Evolutionary conservation across 1,140 invertebrate species (phyloP), one percentile per base, ranked within the genome.

Genomic region (Lasaia peninsularis): DNA sequence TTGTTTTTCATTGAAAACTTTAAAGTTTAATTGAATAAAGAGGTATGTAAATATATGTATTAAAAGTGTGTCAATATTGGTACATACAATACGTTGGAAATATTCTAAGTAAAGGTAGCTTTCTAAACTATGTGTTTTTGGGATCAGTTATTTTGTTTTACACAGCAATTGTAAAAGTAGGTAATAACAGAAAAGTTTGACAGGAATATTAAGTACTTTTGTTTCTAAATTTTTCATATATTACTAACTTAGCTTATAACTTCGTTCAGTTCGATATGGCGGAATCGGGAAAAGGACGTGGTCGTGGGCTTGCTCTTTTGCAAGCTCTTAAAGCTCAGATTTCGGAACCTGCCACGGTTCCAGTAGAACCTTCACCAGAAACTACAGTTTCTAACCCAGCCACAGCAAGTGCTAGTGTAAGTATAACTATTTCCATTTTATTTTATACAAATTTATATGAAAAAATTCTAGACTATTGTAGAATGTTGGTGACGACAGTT

Each of bases 271-370:
- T 51, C 37, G 62, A 28, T 28, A 80, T 80, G 77, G 66, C 70
- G 34, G 81, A 85, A 12, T 62, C 58, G 21, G 62, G 62, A 11
- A 84, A 64, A 57, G 84, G 84, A 52, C 72, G 81, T 11, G 84
- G 84, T 16, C 73, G 84, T 7, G 81, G 81, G 44, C 51, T 84
- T n/a, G 72, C 80, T n/a, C 62, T 84, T 48, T 62, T 87, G 0
- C 62, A 80, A 54, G 77, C 78, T n/a, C 53, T 86, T 14, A 80
- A 76, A 58, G 59, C 72, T 1, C 78, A 79, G 35, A 63, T 60
- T 50, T 56, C 56, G 35, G 69, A 71, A 14, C 65, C 71, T 12
- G 54, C 63, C 8, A 58, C 67, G 48, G 18, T 59, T 10, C 70
- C 74, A 16, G 64, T 71, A 11, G 67, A 66, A 12, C 28, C 65